These are phyloP conservation scores for Lasioglossum albipes DNA, from an alignment of 1,140 invertebrate genomes.

Conservation along the genomic window DNA sequence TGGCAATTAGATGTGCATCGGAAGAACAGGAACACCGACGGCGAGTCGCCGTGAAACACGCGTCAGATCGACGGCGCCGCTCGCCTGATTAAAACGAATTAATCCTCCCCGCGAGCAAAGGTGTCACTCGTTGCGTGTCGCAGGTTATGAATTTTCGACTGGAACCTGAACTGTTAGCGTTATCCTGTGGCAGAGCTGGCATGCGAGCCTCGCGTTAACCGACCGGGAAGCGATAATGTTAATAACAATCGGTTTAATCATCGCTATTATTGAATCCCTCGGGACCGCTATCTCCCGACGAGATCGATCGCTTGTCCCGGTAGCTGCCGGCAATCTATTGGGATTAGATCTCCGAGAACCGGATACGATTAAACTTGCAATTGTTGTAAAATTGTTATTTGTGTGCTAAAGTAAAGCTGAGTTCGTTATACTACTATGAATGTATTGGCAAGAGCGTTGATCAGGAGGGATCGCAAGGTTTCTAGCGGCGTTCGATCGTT, in stretches of 20 bases:
- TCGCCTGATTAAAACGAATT: slow-evolving; percentile 58
- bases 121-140: slow-evolving; percentile 58
- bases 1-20: slow-evolving; percentile 34
- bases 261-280: not conserved
- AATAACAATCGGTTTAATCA: slow-evolving; percentile 25
- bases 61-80: slow-evolving; percentile 13
- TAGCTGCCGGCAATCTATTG: not conserved
- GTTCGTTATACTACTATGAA: no score
- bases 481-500: no score
- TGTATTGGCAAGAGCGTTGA: no score
- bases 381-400: no score
- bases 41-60: slow-evolving; percentile 28
- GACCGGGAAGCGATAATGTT: not conserved
- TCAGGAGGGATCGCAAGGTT: no score
- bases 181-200: not conserved
- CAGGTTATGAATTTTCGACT: slow-evolving; percentile 38
- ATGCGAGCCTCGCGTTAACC: slow-evolving; percentile 3
- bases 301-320: slow-evolving; percentile 46
- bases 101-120: slow-evolving; percentile 31
- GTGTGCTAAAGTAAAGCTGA: no score
- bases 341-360: no score
- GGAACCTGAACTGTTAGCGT: not conserved
- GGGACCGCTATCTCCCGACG: slow-evolving; percentile 4
- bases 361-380: no score
- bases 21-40: slow-evolving; percentile 11